Evolutionary conservation across 2,797 vertebrate species (phyloP), one percentile per base, ranked within the genome.

Genomic region (Xyrichtys novacula): DNA sequence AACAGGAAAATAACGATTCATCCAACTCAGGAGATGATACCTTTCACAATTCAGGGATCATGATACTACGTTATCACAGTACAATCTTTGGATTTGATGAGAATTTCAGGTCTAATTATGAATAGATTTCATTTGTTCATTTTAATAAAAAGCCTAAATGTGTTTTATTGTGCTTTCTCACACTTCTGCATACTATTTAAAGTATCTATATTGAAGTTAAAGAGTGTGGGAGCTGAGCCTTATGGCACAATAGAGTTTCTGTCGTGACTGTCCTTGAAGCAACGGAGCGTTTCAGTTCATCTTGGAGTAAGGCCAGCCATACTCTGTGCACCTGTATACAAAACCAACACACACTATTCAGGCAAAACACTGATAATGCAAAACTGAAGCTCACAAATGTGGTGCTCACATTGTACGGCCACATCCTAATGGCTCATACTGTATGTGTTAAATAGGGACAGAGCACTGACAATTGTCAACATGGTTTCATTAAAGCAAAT

Each of bases 261-360:
- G 28, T 43, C 36, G 22, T 22, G 42, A 63, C 36, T 60, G 34
- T 48, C 26, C 36, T 46, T 16, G 19, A 32, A 28, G n/a, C 31
- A 31, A 60, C 31, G n/a, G 26, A 57, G 40, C 28, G 48, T 40
- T 74, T 54, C 39, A 40, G 57, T 71, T 71, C 56, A 31, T 53
- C 63, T 49, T 7, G 17, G n/a, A 54, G 62, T 11, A 34, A 2
- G 17, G 38, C 38, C 17, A n/a, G 38, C 6, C 16, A n/a, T n/a
- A n/a, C 38, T 17, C 38, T 6, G 38, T 40, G 7, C n/a, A 2
- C 17, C 17, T 40, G 38, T n/a, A 16, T 17, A 40, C 7, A n/a
- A 7, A 17, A 17, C n/a, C 16, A 7, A 1, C 38, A 17, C 38
- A n/a, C 38, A n/a, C 38, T 40, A 16, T 16, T 17, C 7, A 2